These are phyloP conservation scores for Acleris laterana DNA, from an alignment of 2,888 invertebrate species.

Conservation along the genomic window DNA sequence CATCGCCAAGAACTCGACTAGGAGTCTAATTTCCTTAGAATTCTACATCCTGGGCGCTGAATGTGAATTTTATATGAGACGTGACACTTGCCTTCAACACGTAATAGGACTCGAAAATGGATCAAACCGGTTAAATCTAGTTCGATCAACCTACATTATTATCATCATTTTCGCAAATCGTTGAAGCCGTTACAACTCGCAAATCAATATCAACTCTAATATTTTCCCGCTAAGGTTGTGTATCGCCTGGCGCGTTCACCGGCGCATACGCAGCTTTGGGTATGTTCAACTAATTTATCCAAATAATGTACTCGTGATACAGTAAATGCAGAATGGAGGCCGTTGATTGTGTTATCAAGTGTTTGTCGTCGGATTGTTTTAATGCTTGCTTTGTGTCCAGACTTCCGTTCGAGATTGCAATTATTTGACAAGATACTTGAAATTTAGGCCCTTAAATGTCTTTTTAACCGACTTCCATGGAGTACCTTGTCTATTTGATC, in stretches of 20 bases:
- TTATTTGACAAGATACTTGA: not conserved
- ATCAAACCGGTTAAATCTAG: slow-evolving; percentile 59
- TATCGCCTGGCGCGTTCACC: slow-evolving; percentile 25
- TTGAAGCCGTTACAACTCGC: slow-evolving; percentile 45
- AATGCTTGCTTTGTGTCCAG: slow-evolving; percentile 7
- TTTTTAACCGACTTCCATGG: too few species aligned
- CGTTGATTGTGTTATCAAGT: slow-evolving; percentile 56
- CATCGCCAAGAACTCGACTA: too few species aligned
- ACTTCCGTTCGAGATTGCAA: slow-evolving; percentile 18
- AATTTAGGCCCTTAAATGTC: not conserved
- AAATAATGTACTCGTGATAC: slow-evolving; percentile 71
- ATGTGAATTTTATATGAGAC: not conserved
- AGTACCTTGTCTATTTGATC: too few species aligned
- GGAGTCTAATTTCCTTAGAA: too few species aligned
- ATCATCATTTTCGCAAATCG: slow-evolving; percentile 76
- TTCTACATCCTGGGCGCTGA: too few species aligned
- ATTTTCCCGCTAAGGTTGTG: slow-evolving; percentile 6
- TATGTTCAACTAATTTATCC: slow-evolving; percentile 59
- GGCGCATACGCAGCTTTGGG: slow-evolving; percentile 46
- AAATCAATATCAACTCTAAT: slow-evolving; percentile 39
- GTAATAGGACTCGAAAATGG: slow-evolving; percentile 51
- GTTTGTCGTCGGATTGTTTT: slow-evolving; percentile 41
- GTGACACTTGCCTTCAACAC: slow-evolving; percentile 36
- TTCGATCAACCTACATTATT: slow-evolving; percentile 69
- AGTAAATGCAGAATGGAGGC: slow-evolving; percentile 70